Evolutionary conservation across 2,797 vertebrate species (phyloP), one percentile per base, ranked within the genome.

Genomic region (Chanos chanos): DNA sequence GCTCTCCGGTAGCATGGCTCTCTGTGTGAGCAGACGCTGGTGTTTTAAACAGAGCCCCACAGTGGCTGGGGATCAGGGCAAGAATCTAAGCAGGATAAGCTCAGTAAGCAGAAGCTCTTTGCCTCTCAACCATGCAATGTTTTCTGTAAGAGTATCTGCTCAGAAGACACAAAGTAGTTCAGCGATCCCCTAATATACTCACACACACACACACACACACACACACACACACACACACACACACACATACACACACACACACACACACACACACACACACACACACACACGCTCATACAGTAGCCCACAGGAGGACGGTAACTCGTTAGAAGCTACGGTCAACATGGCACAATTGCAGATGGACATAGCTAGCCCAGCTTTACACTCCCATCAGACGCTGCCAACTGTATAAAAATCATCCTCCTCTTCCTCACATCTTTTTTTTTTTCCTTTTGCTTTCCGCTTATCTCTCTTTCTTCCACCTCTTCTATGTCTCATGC

Each of bases 1-100:
- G n/a, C n/a, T n/a, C n/a, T n/a, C n/a, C n/a, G n/a, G n/a, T n/a
- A n/a, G n/a, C n/a, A n/a, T n/a, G n/a, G n/a, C n/a, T n/a, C n/a
- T n/a, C n/a, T n/a, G n/a, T n/a, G n/a, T n/a, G n/a, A n/a, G n/a
- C n/a, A n/a, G n/a, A n/a, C n/a, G n/a, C n/a, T n/a, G n/a, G n/a
- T n/a, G n/a, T n/a, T n/a, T n/a, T n/a, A n/a, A n/a, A n/a, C n/a
- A n/a, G n/a, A n/a, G n/a, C n/a, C n/a, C n/a, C n/a, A n/a, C n/a
- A n/a, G n/a, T n/a, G n/a, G n/a, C n/a, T n/a, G n/a, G n/a, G n/a
- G n/a, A n/a, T 13, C 43, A 12, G 19, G 50, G 25, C 63, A 28
- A 55, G 47, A 21, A 15, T 41, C 36, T 64, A 72, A 65, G 61
- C 43, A 70, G 22, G 67, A 69, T 64, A 64, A 69, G 49, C 27